A percentile compares a stretch with the other conserved stretches of the same genome.
Evolutionary conservation across 1,140 invertebrate species (phyloP).

Genomic region (Matsumurasca onukii): DNA sequence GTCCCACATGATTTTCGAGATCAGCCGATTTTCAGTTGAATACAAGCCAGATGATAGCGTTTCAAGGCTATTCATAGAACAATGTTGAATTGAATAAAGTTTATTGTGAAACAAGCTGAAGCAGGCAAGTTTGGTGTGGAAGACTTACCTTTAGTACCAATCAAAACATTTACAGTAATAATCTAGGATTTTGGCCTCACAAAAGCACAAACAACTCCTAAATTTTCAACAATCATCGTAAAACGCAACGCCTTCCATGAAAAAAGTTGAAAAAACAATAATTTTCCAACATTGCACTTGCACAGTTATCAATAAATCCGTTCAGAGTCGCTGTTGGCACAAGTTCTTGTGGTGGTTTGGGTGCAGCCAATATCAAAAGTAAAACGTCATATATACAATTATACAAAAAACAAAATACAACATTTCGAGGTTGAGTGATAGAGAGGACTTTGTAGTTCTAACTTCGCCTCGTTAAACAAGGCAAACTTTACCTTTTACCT

Average conservation of each 20-base stretch:
- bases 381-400: too few relatives aligned
- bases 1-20: slow-evolving; percentile 37
- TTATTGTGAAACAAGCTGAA: not conserved
- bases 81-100: slow-evolving; percentile 18
- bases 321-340: slow-evolving; percentile 17
- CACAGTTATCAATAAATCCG: slow-evolving; percentile 23
- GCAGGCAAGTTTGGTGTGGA: not conserved
- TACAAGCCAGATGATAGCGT: slow-evolving; percentile 38
- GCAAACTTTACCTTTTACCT: too few relatives aligned
- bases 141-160: not conserved
- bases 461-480: too few relatives aligned
- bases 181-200: too few relatives aligned
- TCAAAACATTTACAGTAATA: not conserved
- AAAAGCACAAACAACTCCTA: not conserved
- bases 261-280: slow-evolving; percentile 24
- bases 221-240: slow-evolving; percentile 15
- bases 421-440: too few relatives aligned
- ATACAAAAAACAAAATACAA: too few relatives aligned
- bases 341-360: too few relatives aligned
- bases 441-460: too few relatives aligned
- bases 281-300: not conserved
- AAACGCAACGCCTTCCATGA: slow-evolving; percentile 1
- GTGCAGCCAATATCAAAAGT: too few relatives aligned
- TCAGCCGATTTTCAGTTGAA: slow-evolving; percentile 37
- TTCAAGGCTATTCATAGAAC: slow-evolving; percentile 38